Evolutionary conservation across 2,888 invertebrate genomes (phyloP).

Genomic region (Dermolepida albohirtum): DNA sequence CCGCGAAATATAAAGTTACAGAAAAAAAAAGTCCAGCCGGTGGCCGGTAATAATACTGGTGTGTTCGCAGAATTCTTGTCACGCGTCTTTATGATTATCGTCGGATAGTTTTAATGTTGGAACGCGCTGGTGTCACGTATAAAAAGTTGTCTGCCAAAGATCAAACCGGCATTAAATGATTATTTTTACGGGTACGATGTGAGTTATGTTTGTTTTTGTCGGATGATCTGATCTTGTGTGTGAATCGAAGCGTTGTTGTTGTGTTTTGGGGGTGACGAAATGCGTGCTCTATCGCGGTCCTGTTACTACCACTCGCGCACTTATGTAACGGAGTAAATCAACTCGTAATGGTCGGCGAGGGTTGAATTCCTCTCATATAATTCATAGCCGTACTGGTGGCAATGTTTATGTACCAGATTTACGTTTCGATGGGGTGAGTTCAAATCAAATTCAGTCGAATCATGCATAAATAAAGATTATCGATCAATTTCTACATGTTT

Average conservation of each 20-base stretch:
- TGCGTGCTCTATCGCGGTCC: conserved; percentile 50
- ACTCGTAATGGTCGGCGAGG: conserved; percentile 49
- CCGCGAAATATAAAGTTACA: conserved; percentile 44
- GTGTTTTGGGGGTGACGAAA: conserved; percentile 26
- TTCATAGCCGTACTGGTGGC: conserved; percentile 45
- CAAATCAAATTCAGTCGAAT: conserved; percentile 40
- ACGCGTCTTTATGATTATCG: conserved; percentile 38
- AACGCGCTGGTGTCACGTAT: conserved; percentile 12
- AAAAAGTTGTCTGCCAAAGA: conserved; percentile 23
- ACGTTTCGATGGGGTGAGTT: conserved; percentile 39
- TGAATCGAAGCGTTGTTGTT: conserved; percentile 10
- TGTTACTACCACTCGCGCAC: conserved; percentile 44
- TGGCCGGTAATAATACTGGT: conserved; percentile 21
- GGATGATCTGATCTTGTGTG: too few relatives aligned
- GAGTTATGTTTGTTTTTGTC: conserved; percentile 24
- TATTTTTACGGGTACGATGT: conserved; percentile 20
- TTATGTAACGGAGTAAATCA: conserved; percentile 46
- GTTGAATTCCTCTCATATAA: conserved; percentile 51
- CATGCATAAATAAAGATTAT: conserved; percentile 18
- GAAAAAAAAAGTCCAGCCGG: conserved; percentile 22
- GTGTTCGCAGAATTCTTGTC: conserved; percentile 36
- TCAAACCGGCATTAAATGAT: conserved; percentile 21
- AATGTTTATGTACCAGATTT: conserved; percentile 36
- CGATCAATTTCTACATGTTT: conserved; percentile 7
- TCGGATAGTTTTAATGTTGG: conserved; percentile 16